Evolutionary conservation across 1,140 invertebrate genomes (phyloP), one percentile per base, ranked within the genome.

Genomic region (Oryzaephilus surinamensis): DNA sequence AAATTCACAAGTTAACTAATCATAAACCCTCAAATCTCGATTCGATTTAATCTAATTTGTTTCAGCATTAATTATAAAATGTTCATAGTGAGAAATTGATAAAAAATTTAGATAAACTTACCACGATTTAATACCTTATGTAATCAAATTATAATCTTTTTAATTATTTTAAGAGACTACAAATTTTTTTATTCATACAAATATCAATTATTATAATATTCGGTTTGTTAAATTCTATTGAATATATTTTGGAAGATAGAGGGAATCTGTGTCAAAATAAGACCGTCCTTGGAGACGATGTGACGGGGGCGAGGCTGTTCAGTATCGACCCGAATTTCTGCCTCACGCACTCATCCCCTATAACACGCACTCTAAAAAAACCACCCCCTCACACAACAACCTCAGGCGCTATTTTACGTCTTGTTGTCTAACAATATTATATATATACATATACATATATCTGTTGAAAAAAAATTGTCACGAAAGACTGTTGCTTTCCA

Each of bases 221-320:
- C 4, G 5, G n/a, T n/a, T n/a, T n/a, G n/a, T n/a, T n/a, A n/a
- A n/a, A n/a, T n/a, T n/a, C n/a, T n/a, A n/a, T n/a, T n/a, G 10
- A 10, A 24, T n/a, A 8, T 20, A 20, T 5, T 20, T 8, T 24
- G 23, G 8, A 24, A 24, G 23, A 24, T 29, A 31, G 15, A 18
- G 17, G 36, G 15, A 45, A 45, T 45, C 36, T 45, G 42, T 45
- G 43, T 45, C 43, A 45, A 17, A 20, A 28, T n/a, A 17, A 20
- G 36, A 38, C 15, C 38, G 43, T 39, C 43, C 43, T 45, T 45
- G 43, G 43, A 45, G 43, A 45, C 43, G 43, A 23, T 38, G 31
- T 40, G 38, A 30, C 43, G 43, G 41, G 43, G 43, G 43, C 43
- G 43, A 45, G 43, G 43, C 43, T 45, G 43, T 32, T 26, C 15